These are phyloP conservation scores for Fundulus diaphanus DNA, from an alignment of 2,797 vertebrate genomes.

Conservation along the genomic window DNA sequence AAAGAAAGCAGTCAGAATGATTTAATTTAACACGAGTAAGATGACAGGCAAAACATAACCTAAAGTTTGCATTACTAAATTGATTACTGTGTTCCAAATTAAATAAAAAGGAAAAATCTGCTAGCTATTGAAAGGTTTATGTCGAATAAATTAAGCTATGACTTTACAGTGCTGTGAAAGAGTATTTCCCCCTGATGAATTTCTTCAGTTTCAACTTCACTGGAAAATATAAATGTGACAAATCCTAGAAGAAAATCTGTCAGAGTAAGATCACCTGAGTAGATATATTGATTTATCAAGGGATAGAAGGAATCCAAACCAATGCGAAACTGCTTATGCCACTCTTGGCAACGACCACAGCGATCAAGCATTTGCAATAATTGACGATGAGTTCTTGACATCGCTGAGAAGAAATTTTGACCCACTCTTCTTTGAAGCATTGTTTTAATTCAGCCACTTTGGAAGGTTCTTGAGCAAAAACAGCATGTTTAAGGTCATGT, in stretches of 20 bases:
- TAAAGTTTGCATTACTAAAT: background rate
- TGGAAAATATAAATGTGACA: background rate
- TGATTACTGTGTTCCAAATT: background rate
- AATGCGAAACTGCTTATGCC: too few species aligned
- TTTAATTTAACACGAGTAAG: background rate
- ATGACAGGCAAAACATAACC: background rate
- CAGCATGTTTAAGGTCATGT: too few species aligned
- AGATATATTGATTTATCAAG: too few species aligned
- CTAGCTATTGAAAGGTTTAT: background rate
- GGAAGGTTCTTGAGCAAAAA: too few species aligned
- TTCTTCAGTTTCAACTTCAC: background rate
- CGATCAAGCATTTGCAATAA: too few species aligned
- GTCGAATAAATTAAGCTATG: background rate
- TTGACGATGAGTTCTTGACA: too few species aligned
- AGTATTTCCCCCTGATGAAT: background rate
- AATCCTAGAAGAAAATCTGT: background rate
- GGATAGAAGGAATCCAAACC: too few species aligned
- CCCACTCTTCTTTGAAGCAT: too few species aligned
- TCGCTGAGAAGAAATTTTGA: too few species aligned
- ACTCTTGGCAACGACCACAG: too few species aligned
- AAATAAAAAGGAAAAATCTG: background rate
- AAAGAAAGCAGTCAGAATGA: conserved; percentile 11
- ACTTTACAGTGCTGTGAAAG: background rate
- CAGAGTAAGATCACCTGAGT: background rate
- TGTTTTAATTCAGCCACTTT: too few species aligned